Base-by-base conservation (phyloP, 1,140 invertebrate genomes). In the Rhagoletis zephyria region DNA sequence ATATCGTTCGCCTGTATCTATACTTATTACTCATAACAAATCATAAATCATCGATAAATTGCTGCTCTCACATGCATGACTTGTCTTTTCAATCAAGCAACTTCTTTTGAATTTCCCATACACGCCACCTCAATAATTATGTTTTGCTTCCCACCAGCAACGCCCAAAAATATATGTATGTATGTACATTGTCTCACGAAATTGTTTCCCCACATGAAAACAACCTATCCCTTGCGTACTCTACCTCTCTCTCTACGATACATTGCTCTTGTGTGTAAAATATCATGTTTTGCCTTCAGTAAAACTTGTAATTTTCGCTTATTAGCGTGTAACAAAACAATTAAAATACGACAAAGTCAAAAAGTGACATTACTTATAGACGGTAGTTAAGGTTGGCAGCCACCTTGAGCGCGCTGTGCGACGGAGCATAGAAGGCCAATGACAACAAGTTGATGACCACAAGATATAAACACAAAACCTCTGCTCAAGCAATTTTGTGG, bases 31-130 rank as follows among this genome's bases (percentile, higher is more conserved):
- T 40, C 40, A 67, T 67, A 40, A n/a, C 40, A 19, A 42, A 30
- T 67, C 7, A 67, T 67, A 67, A 67, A 67, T 67, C 64, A 67
- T 67, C 64, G 12, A 67, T 67, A 40, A 67, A 67, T 67, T 40
- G 64, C 64, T 67, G 7, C 40, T 30, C 40, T 7, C 40, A 30
- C 64, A 40, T 14, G 30, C 19, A 30, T 67, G 40, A 42, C 64
- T 42, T 67, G 64, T 42, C 64, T 42, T 30, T 67, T 42, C 3
- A 56, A 5, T 56, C 51, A 7, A 7, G 51, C 51, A 5, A 3
- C 10, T 56, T 56, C 51, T 10, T 12, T 42, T 19, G n/a, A 5
- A 42, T 30, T 4, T 67, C 30, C 30, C 64, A 19, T 64, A 19
- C 30, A 64, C n/a, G 63, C 5, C 9, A 1, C 63, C 30, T 64